Evolutionary conservation across 1,140 invertebrate species (phyloP).

Genomic region (Formica exsecta): DNA sequence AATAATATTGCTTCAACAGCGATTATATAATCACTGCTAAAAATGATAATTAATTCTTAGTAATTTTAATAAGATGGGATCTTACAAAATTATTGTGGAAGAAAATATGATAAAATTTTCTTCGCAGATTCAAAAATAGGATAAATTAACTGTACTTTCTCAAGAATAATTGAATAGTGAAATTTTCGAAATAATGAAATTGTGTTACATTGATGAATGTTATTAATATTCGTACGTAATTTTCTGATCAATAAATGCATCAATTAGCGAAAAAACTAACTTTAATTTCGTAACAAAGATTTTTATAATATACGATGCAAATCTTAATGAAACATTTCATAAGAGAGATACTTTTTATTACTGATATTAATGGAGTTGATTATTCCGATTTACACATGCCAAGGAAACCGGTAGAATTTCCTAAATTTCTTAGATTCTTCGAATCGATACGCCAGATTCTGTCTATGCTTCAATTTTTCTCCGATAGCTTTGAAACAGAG

Average conservation of each 20-base stretch:
- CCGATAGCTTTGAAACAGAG: constrained; percentile 25
- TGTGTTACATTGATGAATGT: not conserved
- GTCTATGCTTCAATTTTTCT: constrained; percentile 3
- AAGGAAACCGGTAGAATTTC: not conserved
- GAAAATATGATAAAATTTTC: not conserved
- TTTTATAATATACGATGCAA: constrained; percentile 7
- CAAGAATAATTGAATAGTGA: not conserved
- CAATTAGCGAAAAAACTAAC: not conserved
- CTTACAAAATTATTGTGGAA: not conserved
- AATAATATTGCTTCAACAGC: not conserved
- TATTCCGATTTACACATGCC: not conserved
- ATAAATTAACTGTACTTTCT: not conserved
- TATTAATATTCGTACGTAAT: not conserved
- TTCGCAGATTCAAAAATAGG: not conserved
- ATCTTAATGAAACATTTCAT: not conserved
- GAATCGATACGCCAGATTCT: constrained; percentile 5
- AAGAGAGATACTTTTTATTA: not conserved
- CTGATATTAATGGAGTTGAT: not conserved
- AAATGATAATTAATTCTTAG: constrained; percentile 5
- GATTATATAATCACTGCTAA: not conserved
- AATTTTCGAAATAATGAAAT: not conserved
- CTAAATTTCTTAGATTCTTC: constrained; percentile 23
- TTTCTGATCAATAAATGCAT: not conserved
- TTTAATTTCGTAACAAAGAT: not conserved
- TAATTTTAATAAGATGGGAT: constrained; percentile 1